These are phyloP conservation scores for Oligia latruncula DNA, from an alignment of 2,888 invertebrate species.

Conservation along the genomic window DNA sequence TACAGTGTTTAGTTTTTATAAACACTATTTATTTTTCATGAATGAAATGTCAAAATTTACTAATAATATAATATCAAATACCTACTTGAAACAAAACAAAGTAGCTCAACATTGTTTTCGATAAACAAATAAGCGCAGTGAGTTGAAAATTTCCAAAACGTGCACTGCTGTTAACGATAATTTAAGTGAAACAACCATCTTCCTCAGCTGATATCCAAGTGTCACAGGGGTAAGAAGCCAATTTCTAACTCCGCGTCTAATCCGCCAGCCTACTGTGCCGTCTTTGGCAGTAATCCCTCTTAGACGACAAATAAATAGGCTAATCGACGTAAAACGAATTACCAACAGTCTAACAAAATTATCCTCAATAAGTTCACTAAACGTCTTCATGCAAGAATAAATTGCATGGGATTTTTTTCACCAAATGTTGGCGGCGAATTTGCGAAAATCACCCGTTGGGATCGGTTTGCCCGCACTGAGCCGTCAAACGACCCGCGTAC, in stretches of 20 bases:
- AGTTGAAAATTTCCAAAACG: background rate
- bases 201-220: background rate
- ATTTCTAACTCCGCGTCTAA: background rate
- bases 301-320: conserved; percentile 2
- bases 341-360: conserved; percentile 19
- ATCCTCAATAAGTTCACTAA: conserved; percentile 27
- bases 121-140: too few species aligned
- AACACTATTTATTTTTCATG: background rate
- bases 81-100: too few species aligned
- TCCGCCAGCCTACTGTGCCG: conserved; percentile 1
- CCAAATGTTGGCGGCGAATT: conserved; percentile 41
- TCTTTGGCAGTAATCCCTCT: conserved; percentile 23
- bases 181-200: background rate
- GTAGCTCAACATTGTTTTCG: too few species aligned
- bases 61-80: too few species aligned
- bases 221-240: conserved; percentile 1
- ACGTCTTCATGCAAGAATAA: conserved; percentile 44
- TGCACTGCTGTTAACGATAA: too few species aligned
- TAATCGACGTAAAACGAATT: background rate
- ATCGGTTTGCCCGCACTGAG: conserved; percentile 45
- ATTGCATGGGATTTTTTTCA: conserved; percentile 48
- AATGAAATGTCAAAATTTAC: background rate
- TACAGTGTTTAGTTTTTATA: background rate
- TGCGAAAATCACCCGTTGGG: conserved; percentile 51
- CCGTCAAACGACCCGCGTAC: conserved; percentile 46